Base-by-base conservation (phyloP, 2,888 invertebrate genomes). In the Sericinus montela region DNA sequence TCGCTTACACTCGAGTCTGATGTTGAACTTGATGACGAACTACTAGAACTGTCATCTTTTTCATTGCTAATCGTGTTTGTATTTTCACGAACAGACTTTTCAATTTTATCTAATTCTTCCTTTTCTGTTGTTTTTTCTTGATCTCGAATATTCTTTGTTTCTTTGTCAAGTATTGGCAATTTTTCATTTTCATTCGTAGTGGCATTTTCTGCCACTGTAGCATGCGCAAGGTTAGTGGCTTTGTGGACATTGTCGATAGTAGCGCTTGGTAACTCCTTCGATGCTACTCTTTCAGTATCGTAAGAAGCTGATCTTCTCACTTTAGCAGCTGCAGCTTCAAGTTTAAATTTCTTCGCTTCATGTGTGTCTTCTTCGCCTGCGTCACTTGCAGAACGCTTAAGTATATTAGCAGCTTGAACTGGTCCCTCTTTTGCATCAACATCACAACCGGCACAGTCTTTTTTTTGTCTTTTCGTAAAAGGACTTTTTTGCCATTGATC, bases 1-100 rank as follows among this genome's bases (percentile, higher is more conserved):
- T 90, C 90, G 56, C 90, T 90, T 7, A 91, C 91, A 58, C 91
- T 91, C 28, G 91, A 91, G 43, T 83, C 85, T 2, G 90, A 84
- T 0, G 88, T 85, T 1, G 88, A 83, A 1, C 82, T 73, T 6
- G 86, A 80, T 5, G 79, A 79, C 16, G 80, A 75, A 16, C 82
- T 82, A 53, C 85, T 86, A 1, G 79, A 72, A 58, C 72, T 80
- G 5, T 81, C 81, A 13, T 71, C 75, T 59, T 80, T 83, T 16
- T 46, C 45, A n/a, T 37, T 46, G 13, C 19, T 36, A 8, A 14
- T 37, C 19, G 14, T 43, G 45, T 60, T 30, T 57, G 44, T 19
- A 25, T 30, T 51, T 16, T 47, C 45, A 36, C 25, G n/a, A 30
- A 14, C 19, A 7, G 29, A 14, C 19, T 50, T 50, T 71, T 74